Evolutionary conservation across 2,113 vertebrate species (phyloP), one percentile per base, ranked within the genome.

Genomic region (Laticauda laticaudata): DNA sequence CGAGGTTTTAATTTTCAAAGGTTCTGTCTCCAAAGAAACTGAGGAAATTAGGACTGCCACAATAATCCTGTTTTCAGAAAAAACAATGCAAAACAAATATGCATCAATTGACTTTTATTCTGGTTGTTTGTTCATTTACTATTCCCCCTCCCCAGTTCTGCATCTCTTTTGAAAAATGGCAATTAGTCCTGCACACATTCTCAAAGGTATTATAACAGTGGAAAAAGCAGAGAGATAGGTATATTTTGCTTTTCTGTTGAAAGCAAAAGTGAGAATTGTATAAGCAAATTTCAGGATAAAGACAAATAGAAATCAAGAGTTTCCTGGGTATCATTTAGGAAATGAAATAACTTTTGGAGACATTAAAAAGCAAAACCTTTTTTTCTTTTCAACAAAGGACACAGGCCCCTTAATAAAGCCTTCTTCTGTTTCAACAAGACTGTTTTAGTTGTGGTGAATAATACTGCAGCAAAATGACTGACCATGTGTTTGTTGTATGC

Each of bases 361-460:
- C 86, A n/a, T 7, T 43, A 34, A 89, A 93, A 93, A 93, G 85
- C 81, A 92, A 93, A 93, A 95, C 91, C 92, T 26, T 93, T 93
- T 94, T 96, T 95, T 92, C 92, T 56, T 43, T 81, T 81, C 75
- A 81, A 81, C 18, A 92, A 69, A 61, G 87, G 45, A 54, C 11
- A 51, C 0, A 12, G 95, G 92, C 92, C 90, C 21, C 51, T 75
- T 91, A 20, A 34, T 29, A 48, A 18, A 48, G 23, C 48, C 96
- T 95, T 94, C 93, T 94, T 93, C 89, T 92, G 45, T 20, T 94
- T 94, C 92, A 92, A 91, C 93, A 89, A 87, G 92, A 91, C 92
- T 90, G 92, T 94, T 93, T 18, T 88, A 88, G 86, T 91, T 94
- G 15, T 59, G 87, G 89, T 93, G 95, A 88, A 95, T 94, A 95